Evolutionary conservation across 2,797 vertebrate species (phyloP).

Genomic region (Hybognathus amarus): DNA sequence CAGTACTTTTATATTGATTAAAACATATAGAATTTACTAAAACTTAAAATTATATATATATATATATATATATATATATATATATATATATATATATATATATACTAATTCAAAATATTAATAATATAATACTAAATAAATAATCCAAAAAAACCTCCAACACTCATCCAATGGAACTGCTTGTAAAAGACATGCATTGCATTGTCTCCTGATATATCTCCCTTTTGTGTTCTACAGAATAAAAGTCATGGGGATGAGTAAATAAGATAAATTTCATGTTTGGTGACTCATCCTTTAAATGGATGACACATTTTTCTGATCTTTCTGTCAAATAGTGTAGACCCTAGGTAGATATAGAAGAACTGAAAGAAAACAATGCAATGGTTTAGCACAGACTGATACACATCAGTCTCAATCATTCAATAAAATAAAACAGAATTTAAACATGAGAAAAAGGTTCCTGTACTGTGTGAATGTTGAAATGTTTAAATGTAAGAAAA

Average conservation of each 20-base stretch:
- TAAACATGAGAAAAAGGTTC: not conserved
- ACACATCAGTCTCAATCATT: not conserved
- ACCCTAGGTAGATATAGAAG: not conserved
- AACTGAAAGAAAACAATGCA: not conserved
- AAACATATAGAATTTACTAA: not conserved
- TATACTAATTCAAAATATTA: not conserved
- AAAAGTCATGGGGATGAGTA: not conserved
- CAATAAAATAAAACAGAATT: not conserved
- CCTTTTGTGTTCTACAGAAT: not conserved
- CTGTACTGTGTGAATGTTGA: not conserved
- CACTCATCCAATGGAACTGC: not conserved
- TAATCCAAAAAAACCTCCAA: not conserved
- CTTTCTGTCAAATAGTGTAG: not conserved
- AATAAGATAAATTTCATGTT: not conserved
- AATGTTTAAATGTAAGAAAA: slow-evolving; percentile 10
- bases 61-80: too few relatives aligned
- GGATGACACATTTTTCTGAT: not conserved
- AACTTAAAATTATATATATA: too few relatives aligned
- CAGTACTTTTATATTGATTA: too few relatives aligned
- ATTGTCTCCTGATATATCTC: not conserved
- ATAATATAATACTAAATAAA: not conserved
- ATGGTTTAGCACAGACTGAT: not conserved
- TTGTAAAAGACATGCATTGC: not conserved
- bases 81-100: not conserved
- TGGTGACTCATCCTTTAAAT: not conserved